phyloP scores from a whole-genome alignment of 37 sponge, comb jelly and placozoan species.

The Eunapius fragilis region DNA sequence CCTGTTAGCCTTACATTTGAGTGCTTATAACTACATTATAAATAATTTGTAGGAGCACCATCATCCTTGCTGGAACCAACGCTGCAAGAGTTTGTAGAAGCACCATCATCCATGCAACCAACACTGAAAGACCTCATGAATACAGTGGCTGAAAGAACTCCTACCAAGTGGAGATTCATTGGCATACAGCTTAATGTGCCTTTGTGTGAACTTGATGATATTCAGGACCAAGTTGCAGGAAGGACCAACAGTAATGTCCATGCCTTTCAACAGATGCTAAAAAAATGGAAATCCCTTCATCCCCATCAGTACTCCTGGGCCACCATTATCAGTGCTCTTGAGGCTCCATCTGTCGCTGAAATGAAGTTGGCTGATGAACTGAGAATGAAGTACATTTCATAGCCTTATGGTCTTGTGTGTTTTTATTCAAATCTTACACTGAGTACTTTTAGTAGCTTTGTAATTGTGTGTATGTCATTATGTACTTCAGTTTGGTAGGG shows the following conservation, averaged over 20 bases:
- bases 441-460: neutral
- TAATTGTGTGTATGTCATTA: too few species aligned
- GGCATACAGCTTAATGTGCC: neutral
- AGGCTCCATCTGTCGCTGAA: neutral
- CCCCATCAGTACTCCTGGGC: neutral
- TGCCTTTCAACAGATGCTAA: neutral
- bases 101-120: neutral
- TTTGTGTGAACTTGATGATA: neutral
- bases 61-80: neutral
- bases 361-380: neutral
- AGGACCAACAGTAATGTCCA: neutral
- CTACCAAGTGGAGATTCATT: neutral
- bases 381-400: neutral
- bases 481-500: too few species aligned
- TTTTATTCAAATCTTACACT: neutral
- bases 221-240: neutral
- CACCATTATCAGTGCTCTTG: neutral
- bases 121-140: neutral
- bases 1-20: too few species aligned
- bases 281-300: neutral
- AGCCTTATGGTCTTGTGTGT: neutral
- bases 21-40: too few species aligned
- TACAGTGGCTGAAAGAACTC: neutral
- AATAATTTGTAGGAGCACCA: neutral
- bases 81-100: neutral